These are phyloP conservation scores for Luperina testacea DNA, from an alignment of 2,888 invertebrate genomes.

Conservation along the genomic window DNA sequence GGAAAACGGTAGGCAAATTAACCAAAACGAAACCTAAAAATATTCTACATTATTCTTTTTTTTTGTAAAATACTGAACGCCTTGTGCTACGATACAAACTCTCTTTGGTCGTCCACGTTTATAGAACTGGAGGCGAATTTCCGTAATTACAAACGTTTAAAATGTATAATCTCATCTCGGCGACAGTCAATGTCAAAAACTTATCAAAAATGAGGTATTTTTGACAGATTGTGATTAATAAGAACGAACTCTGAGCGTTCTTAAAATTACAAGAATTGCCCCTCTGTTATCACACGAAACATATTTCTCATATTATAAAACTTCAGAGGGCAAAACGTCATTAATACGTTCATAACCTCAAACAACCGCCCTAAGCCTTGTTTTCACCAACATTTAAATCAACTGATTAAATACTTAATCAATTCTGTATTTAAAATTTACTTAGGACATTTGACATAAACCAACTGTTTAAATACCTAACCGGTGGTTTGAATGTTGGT, in stretches of 20 bases:
- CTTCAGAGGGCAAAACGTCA: too few relatives aligned
- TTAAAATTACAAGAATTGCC: background rate
- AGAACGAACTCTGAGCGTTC: too few relatives aligned
- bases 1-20: too few relatives aligned
- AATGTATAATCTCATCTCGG: background rate
- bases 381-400: too few relatives aligned
- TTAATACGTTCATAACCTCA: background rate
- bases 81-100: background rate
- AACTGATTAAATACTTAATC: too few relatives aligned
- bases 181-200: background rate
- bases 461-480: too few relatives aligned
- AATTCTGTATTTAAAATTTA: too few relatives aligned
- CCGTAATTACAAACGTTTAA: background rate
- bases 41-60: too few relatives aligned
- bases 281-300: background rate
- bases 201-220: background rate
- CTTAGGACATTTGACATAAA: too few relatives aligned
- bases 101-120: background rate
- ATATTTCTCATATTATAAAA: background rate
- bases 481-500: too few relatives aligned
- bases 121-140: background rate
- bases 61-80: too few relatives aligned
- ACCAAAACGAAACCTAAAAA: background rate
- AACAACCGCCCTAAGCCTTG: background rate
- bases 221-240: background rate